Evolutionary conservation across 1,140 invertebrate species (phyloP).

Genomic region (Holcopasites calliopsidis): DNA sequence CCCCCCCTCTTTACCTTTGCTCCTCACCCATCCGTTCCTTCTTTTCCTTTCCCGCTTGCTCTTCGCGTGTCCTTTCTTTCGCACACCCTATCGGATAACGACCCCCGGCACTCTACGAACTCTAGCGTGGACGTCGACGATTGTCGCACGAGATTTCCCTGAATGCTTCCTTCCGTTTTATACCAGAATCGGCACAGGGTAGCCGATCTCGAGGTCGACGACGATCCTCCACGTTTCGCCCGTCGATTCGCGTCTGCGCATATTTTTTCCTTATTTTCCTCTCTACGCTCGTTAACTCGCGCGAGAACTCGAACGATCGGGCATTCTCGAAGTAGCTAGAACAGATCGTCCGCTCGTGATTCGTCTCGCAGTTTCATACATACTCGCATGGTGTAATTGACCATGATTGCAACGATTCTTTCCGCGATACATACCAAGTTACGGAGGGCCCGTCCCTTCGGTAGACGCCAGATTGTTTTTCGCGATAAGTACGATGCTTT

Average conservation of each 20-base stretch:
- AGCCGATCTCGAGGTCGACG: no score
- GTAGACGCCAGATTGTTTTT: background rate
- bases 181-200: background rate
- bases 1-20: background rate
- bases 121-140: background rate
- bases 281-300: conserved; percentile 5
- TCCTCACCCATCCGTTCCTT: background rate
- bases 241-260: no score
- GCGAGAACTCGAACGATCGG: no score
- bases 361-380: background rate
- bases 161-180: background rate
- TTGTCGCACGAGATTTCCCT: conserved; percentile 32
- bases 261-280: background rate
- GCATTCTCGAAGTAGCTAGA: background rate
- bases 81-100: conserved; percentile 31
- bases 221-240: background rate
- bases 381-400: conserved; percentile 28
- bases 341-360: background rate
- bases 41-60: background rate
- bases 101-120: background rate
- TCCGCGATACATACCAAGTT: conserved; percentile 10
- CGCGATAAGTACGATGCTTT: background rate
- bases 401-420: conserved; percentile 19
- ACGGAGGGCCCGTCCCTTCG: background rate
- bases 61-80: background rate